A percentile compares a stretch with the other conserved stretches of the same genome.
Conservation (phyloP, 2,113 vertebrate genomes). For the Perca schrenkii region DNA sequence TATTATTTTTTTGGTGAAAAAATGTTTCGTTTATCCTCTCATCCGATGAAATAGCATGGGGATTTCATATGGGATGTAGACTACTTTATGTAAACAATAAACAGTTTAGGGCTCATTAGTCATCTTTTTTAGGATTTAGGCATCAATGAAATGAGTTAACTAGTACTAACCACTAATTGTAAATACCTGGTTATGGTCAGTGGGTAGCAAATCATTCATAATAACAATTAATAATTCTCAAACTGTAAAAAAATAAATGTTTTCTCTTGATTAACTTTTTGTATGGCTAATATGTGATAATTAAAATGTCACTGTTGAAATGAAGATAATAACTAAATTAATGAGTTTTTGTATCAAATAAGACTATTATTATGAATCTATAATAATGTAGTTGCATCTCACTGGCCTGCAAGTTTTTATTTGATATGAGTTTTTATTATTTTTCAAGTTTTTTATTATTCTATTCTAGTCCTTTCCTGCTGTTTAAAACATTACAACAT, state of each 20-base stretch:
- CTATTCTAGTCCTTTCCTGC: not conserved
- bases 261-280: not conserved
- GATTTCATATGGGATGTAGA: not conserved
- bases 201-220: not conserved
- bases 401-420: too few species aligned
- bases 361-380: not conserved
- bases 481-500: not conserved
- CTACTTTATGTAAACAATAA: not conserved
- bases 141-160: not conserved
- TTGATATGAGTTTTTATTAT: not conserved
- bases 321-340: not conserved
- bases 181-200: not conserved
- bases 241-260: not conserved
- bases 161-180: not conserved
- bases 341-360: not conserved
- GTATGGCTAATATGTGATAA: not conserved
- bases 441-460: not conserved
- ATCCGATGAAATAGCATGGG: not conserved
- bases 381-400: not conserved
- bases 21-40: not conserved
- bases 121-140: not conserved
- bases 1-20: too few species aligned
- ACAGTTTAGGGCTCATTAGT: not conserved
- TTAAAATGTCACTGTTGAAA: not conserved
- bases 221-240: not conserved